Evolutionary conservation across 2,113 vertebrate genomes (phyloP), one percentile per base, ranked within the genome.

Genomic region (Lathamus discolor): DNA sequence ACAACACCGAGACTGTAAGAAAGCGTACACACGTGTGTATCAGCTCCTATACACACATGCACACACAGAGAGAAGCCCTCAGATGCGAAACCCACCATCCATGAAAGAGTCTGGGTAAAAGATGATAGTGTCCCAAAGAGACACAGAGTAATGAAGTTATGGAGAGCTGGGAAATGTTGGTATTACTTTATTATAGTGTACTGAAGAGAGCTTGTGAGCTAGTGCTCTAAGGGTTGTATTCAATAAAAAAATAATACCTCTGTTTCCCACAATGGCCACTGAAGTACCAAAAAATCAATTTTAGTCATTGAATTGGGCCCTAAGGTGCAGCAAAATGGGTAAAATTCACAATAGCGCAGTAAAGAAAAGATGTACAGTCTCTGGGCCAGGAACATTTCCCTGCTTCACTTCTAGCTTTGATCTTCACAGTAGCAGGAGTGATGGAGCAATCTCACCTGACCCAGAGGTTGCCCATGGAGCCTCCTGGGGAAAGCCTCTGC

Each of bases 261-360:
- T 95, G 76, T 85, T 96, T 97, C 92, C 88, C 93, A 92, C 90
- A 91, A 52, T 28, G 74, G 90, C 77, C 89, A 83, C 96, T 95
- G 92, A 96, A 96, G 93, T 94, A 97, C 93, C 97, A 93, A 97
- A 95, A 97, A 97, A 97, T 97, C 97, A 97, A 93, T 97, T 97
- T 85, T 66, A 91, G 92, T 90, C 96, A 96, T 87, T 97, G 96
- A 95, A 96, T 94, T 94, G 94, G 97, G 70, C 96, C 95, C 96
- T 86, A 89, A 96, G 94, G 96, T 97, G 87, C 80, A 96, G 94
- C 81, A 96, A 95, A 97, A 78, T 68, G 90, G 88, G 69, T 91
- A 96, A 94, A 93, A 95, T 92, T 94, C 94, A 92, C 91, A 94
- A 49, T 2, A 82, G 55, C 8, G 2, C 57, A 55, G 83, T 59